Base-by-base conservation (phyloP, 2,888 invertebrate species). In the Papilio gigon region DNA sequence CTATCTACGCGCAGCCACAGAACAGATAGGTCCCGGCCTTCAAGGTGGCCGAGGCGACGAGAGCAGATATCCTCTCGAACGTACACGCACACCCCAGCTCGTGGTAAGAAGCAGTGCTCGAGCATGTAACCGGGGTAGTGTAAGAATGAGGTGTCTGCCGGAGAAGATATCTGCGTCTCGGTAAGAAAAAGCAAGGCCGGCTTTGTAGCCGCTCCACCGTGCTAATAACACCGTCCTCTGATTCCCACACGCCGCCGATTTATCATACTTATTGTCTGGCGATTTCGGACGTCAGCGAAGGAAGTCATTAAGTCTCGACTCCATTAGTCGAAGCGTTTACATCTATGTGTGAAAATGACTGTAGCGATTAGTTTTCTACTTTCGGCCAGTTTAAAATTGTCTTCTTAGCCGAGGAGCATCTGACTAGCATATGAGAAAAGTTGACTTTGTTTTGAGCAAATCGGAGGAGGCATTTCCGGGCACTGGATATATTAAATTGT, bases 181-280 rank as follows among this genome's bases (percentile, higher is more conserved):
- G 71, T 69, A 0, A 67, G 33, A 37, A 71, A 71, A 1, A 69
- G 61, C n/a, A 71, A 14, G 44, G 60, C 61, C 87, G 89, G 83
- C 84, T 84, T 81, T 84, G 85, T 30, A 82, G 84, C 86, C 84
- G 86, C 83, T 79, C 83, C 82, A 78, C 85, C 82, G 80, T 84
- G 81, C 84, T 84, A 82, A 85, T 84, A 84, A 84, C 80, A 80
- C 75, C 79, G 77, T 80, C 82, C 80, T 80, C 83, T 79, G 81
- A 81, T 87, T 89, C 89, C 86, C 90, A 89, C 87, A 89, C 87
- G 84, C 86, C 82, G 82, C 85, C 87, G 84, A 90, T 89, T 87
- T 84, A 89, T 89, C 89, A 89, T 82, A 87, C 85, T 88, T 86
- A 88, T 88, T 89, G 87, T 89, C 87, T 83, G 89, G 87, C 86